Evolutionary conservation across 2,888 invertebrate genomes (phyloP), one percentile per base, ranked within the genome.

Genomic region (Alloplasta piceator): DNA sequence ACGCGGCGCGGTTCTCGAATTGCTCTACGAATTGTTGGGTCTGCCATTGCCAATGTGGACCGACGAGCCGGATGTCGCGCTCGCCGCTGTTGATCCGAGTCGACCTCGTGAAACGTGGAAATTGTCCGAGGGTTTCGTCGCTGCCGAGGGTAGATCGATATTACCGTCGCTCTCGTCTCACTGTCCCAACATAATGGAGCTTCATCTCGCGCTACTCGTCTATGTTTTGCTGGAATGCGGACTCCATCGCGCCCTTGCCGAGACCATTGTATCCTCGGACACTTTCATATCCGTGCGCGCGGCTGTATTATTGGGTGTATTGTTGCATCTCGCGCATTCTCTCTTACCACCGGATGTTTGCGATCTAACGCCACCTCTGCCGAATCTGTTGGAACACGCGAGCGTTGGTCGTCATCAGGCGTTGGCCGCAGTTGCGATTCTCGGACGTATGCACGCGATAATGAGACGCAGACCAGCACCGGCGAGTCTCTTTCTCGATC

Each of bases 101-200:
- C 92, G 93, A 58, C 92, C 93, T 83, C 93, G 95, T 92, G 97
- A 98, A 84, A 94, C 96, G 0, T 99, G 98, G 98, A 95, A 97
- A 86, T 93, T 99, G 38, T 96, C 96, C 86, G 98, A 98, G 91
- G 98, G 98, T 46, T 99, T 99, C 91, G 96, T 99, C n/a, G 98
- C 97, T 10, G 96, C 97, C 76, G 99, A 99, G 93, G 98, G 98
- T 61, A 95, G 95, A 78, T 95, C 95, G 72, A 95, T 98, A 86
- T 93, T 99, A 91, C 98, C 98, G 82, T 97, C 97, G 91, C 94
- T 98, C 82, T 96, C 97, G 67, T 96, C 96, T 85, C 96, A 94
- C 82, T 97, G 98, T 80, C 97, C 98, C 10, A 98, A 98, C 92
- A 95, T 98, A 84, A 96, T 96, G 81, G 98, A 98, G 92, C 97